Evolutionary conservation across 2,888 invertebrate genomes (phyloP).

Genomic region (Acanthacorydalis orientalis): DNA sequence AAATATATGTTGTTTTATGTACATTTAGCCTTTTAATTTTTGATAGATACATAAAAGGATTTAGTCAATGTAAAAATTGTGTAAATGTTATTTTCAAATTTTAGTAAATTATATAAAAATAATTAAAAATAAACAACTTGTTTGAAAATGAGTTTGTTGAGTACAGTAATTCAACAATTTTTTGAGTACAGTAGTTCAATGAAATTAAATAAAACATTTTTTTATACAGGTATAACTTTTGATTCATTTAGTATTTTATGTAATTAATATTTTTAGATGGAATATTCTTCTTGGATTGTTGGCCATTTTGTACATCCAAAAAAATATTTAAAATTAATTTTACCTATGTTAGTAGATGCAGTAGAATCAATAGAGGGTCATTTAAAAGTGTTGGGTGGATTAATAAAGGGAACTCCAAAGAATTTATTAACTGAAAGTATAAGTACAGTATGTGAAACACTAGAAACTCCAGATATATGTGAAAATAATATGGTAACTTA

Average conservation of each 20-base stretch:
- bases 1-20: no score
- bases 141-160: no score
- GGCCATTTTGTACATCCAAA: constrained; percentile 58
- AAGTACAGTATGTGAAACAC: constrained; percentile 35
- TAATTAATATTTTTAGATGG: constrained; percentile 28
- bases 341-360: constrained; percentile 36
- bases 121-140: no score
- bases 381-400: constrained; percentile 39
- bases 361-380: constrained; percentile 31
- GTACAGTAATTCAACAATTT: no score
- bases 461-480: constrained; percentile 41
- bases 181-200: no score
- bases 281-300: constrained; percentile 50
- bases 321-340: constrained; percentile 49
- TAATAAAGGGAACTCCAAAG: constrained; percentile 39
- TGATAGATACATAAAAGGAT: no score
- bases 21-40: no score
- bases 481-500: constrained; percentile 35
- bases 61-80: no score
- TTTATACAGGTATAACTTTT: neutral
- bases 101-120: no score
- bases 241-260: neutral
- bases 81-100: no score
- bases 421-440: constrained; percentile 31
- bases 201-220: no score